A percentile compares a stretch with the other conserved stretches of the same genome.
Conservation (phyloP, 2,797 vertebrate species). For the Centropyge bicolor region DNA sequence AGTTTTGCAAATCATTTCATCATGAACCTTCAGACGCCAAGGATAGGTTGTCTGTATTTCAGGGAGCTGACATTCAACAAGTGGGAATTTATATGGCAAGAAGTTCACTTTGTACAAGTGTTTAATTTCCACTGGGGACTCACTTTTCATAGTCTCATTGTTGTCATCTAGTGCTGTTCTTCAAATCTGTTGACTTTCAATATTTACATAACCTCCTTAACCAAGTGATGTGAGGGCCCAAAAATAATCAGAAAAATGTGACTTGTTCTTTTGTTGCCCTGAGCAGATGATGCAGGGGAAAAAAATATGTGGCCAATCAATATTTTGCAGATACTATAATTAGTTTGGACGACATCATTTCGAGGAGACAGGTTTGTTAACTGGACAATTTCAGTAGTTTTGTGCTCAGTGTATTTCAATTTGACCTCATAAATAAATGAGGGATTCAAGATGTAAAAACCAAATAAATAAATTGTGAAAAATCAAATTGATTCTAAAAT, state of each 20-base stretch:
- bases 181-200: too few relatives aligned
- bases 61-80: not conserved
- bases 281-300: not conserved
- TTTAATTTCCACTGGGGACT: not conserved
- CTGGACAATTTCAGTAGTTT: not conserved
- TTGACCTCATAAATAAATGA: not conserved
- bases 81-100: not conserved
- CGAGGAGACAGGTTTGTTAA: not conserved
- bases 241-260: not conserved
- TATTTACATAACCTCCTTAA: not conserved
- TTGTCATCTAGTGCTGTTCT: too few relatives aligned
- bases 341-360: not conserved
- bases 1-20: slow-evolving; percentile 1
- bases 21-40: not conserved
- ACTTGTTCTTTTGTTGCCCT: not conserved
- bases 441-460: not conserved
- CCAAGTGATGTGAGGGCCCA: not conserved
- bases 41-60: not conserved
- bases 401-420: too few relatives aligned
- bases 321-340: not conserved
- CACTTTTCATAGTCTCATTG: not conserved
- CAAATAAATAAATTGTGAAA: not conserved
- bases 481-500: not conserved
- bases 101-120: not conserved
- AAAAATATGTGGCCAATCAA: not conserved